These are phyloP conservation scores for Thyatira batis DNA, from an alignment of 2,888 invertebrate species.

Conservation along the genomic window DNA sequence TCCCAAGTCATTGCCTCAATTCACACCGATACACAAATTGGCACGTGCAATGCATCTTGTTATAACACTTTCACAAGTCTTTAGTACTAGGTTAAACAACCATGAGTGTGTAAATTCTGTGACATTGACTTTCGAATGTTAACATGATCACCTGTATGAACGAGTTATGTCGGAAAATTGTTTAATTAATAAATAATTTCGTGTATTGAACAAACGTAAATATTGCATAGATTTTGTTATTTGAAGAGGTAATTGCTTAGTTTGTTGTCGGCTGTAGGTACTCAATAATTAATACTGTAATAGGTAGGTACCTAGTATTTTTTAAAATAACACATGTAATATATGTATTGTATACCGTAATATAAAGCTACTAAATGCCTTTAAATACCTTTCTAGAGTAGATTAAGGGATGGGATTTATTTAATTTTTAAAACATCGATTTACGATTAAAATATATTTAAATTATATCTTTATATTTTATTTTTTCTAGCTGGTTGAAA, in stretches of 20 bases:
- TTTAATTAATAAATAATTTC: background rate
- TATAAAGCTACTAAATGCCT: no score
- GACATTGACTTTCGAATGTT: slow-evolving; percentile 10
- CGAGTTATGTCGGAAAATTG: background rate
- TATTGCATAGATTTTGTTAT: no score
- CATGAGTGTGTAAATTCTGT: background rate
- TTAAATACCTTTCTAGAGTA: background rate
- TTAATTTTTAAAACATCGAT: background rate
- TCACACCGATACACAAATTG: background rate
- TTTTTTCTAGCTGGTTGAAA: no score
- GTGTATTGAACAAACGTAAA: no score
- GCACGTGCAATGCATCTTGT: slow-evolving; percentile 4
- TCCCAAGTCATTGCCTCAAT: background rate
- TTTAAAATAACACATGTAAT: no score
- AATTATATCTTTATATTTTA: no score
- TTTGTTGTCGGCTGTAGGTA: no score
- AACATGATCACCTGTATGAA: background rate
- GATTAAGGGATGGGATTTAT: background rate
- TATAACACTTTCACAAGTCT: slow-evolving; percentile 21
- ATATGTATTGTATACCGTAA: no score
- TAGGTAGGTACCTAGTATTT: no score
- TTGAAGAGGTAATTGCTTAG: no score
- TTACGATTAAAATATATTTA: background rate
- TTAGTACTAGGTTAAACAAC: slow-evolving; percentile 9
- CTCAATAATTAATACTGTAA: no score